Conservation (phyloP, 2,797 vertebrate species). For the Huso huso region DNA sequence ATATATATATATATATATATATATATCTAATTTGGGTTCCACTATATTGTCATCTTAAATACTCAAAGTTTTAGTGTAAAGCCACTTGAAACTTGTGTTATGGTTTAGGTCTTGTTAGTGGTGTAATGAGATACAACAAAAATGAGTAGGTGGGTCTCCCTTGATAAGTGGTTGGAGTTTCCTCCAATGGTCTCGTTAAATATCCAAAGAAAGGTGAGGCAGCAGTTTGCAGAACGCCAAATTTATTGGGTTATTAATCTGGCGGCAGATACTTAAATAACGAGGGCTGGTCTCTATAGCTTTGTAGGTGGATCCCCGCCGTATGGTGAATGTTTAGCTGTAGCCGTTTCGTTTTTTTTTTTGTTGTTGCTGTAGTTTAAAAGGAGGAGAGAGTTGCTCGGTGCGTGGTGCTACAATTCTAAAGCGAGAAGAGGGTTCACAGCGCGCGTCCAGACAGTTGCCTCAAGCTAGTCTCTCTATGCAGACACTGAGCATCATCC, state of each 20-base stretch:
- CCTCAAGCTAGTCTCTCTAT: constrained; percentile 12
- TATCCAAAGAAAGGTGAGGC: constrained; percentile 7
- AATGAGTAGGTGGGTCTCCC: constrained; percentile 27
- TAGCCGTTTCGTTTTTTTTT: constrained; percentile 41
- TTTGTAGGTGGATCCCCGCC: constrained; percentile 20
- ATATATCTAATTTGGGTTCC: too few species aligned
- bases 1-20: too few species aligned
- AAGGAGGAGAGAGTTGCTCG: constrained; percentile 17
- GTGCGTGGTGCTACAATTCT: constrained; percentile 13
- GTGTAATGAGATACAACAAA: constrained; percentile 35
- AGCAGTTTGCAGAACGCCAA: constrained; percentile 19
- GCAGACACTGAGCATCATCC: too few species aligned
- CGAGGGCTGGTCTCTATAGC: constrained; percentile 24
- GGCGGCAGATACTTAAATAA: constrained; percentile 30
- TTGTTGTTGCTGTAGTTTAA: constrained; percentile 28
- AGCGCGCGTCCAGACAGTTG: constrained; percentile 10
- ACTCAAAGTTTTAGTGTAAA: too few species aligned
- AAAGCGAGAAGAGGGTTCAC: constrained; percentile 6
- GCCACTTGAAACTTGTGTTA: constrained; percentile 21
- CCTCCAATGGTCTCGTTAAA: constrained; percentile 11
- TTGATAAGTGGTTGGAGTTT: constrained; percentile 7
- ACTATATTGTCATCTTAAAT: too few species aligned
- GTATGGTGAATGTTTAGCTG: constrained; percentile 36
- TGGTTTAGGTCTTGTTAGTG: constrained; percentile 23
- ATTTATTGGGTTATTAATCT: constrained; percentile 32